Percentiles rank a stretch among this genome's conserved stretches.
Conservation (phyloP, 2,113 vertebrate species). For the Urocolius indicus region DNA sequence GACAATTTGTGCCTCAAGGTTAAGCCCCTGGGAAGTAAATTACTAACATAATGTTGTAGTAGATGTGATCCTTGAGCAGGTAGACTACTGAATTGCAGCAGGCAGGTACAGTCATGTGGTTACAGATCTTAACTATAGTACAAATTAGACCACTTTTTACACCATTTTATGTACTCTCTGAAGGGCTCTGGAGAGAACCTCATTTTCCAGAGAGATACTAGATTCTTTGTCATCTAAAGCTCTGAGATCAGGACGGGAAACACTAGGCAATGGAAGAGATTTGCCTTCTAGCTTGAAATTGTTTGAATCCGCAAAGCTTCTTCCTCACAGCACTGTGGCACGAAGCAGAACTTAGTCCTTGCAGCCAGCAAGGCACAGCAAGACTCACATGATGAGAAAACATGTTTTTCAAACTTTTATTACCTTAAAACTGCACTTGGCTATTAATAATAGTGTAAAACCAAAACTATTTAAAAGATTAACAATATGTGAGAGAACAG, state of each 20-base stretch:
- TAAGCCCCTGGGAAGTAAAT: background rate
- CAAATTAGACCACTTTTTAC: background rate
- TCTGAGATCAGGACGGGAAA: background rate
- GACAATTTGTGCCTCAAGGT: background rate
- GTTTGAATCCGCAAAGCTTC: background rate
- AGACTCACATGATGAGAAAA: background rate
- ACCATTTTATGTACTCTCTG: background rate
- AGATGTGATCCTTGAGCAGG: background rate
- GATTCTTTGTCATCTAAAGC: background rate
- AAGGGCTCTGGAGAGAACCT: background rate
- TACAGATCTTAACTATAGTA: background rate
- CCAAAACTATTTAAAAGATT: background rate
- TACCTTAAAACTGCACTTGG: background rate
- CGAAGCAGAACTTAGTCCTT: background rate
- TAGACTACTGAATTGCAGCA: background rate
- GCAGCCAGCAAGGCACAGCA: background rate
- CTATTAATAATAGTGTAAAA: background rate
- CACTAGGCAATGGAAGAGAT: background rate
- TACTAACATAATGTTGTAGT: background rate
- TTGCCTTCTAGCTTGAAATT: background rate
- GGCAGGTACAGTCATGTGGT: background rate
- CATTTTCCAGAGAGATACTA: background rate
- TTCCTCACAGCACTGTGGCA: background rate
- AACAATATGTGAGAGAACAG: background rate
- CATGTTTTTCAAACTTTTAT: background rate